Evolutionary conservation across 2,888 invertebrate species (phyloP), one percentile per base, ranked within the genome.

Genomic region (Luffia ferchaultella): DNA sequence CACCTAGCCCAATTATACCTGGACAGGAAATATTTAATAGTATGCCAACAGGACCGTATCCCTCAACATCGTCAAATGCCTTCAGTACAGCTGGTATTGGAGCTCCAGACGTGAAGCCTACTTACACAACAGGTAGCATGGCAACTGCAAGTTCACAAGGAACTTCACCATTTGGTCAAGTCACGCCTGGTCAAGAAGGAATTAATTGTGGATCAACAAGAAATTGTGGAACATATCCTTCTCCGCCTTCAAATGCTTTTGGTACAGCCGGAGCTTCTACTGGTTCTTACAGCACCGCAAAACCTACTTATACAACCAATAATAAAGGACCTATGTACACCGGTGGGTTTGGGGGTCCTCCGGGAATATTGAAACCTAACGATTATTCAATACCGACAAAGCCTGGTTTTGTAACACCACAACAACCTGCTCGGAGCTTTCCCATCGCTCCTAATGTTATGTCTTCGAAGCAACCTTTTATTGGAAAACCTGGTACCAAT

Each of bases 331-430:
- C 64, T 20, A n/a, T 55, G 7, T 71, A 73, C 50, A 59, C 58
- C 16, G 67, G 65, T 49, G 65, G 68, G 17, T 73, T 73, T 52
- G 72, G 71, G 51, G 73, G 65, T 20, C 61, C 68, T 48, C 18
- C 67, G 7, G 73, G 72, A 45, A 56, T 73, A 52, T 58, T 76
- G 50, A 70, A 68, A 53, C 75, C 75, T 2, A 63, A 69, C 56
- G 72, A 73, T 46, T 64, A 50, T 49, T 59, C 51, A 59, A 49
- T 55, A 46, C 59, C 46, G 54, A 65, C 51, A 44, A 54, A 58
- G 18, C 57, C 58, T 19, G 43, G 50, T n/a, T 54, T 50, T 45
- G 48, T 49, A 17, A 42, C 56, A 46, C 52, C 51, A 46, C 53
- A 53, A 45, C 46, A 50, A 18, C 48, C 45, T 12, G 18, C 7